These are phyloP conservation scores for Perccottus glenii DNA, from an alignment of 2,113 vertebrate species.

Conservation along the genomic window DNA sequence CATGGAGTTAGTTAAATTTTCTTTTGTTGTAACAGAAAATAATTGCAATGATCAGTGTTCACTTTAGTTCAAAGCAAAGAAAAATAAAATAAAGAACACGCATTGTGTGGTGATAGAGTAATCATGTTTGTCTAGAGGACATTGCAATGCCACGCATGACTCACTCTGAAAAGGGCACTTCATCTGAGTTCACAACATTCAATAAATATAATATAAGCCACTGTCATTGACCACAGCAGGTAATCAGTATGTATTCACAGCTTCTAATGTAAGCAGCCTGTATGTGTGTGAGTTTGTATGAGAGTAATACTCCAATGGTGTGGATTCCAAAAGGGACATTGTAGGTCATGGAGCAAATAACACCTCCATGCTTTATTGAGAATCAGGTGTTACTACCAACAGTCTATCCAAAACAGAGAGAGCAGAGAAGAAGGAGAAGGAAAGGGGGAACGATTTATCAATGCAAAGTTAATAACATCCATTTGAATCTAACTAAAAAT, in stretches of 20 bases:
- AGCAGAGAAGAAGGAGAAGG: conserved; percentile 54
- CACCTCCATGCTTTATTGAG: conserved; percentile 57
- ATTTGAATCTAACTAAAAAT: conserved; percentile 99
- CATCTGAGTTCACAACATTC: conserved; percentile 46
- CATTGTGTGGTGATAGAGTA: conserved; percentile 23
- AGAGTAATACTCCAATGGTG: conserved; percentile 13
- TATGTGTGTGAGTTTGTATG: conserved; percentile 15
- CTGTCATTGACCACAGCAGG: conserved; percentile 33
- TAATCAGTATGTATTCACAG: conserved; percentile 53
- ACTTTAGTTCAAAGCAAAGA: background rate
- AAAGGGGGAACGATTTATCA: conserved; percentile 96
- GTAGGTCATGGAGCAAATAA: conserved; percentile 64
- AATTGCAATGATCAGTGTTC: background rate
- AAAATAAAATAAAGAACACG: conserved; percentile 7
- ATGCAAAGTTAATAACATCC: conserved; percentile 99
- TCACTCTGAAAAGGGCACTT: conserved; percentile 57
- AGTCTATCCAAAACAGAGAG: conserved; percentile 62
- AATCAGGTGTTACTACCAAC: conserved; percentile 66
- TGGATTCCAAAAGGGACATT: conserved; percentile 37
- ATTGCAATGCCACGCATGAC: conserved; percentile 41
- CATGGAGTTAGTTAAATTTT: background rate
- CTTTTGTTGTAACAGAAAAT: conserved; percentile 5
- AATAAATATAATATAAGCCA: conserved; percentile 35
- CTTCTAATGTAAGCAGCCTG: conserved; percentile 23
- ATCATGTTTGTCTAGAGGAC: conserved; percentile 34